Evolutionary conservation across 2,888 invertebrate genomes (phyloP).

Genomic region (Acronicta alni): DNA sequence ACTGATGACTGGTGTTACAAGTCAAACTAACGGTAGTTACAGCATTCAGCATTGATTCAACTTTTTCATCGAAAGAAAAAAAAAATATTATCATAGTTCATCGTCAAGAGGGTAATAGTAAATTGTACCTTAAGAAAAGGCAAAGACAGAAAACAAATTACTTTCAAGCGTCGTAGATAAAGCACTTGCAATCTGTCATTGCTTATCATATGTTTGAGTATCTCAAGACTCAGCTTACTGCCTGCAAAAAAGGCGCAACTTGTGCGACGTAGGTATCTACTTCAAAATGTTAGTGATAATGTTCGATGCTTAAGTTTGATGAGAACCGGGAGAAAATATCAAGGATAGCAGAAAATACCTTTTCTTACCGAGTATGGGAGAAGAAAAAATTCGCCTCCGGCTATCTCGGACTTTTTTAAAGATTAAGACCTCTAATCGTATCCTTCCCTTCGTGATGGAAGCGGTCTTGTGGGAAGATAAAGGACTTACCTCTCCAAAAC

Average conservation of each 20-base stretch:
- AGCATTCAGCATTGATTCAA: too few species aligned
- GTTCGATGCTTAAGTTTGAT: constrained; percentile 35
- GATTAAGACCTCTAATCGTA: constrained; percentile 84
- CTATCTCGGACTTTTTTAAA: constrained; percentile 68
- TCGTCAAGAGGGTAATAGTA: constrained; percentile 26
- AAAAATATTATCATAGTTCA: constrained; percentile 11
- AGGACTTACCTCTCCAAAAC: constrained; percentile 84
- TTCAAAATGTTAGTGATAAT: constrained; percentile 20
- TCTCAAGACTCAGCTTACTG: constrained; percentile 36
- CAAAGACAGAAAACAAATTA: constrained; percentile 41
- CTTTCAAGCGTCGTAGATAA: constrained; percentile 42
- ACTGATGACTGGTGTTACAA: too few species aligned
- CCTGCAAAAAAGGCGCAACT: constrained; percentile 45
- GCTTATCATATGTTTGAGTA: constrained; percentile 61
- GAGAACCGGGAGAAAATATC: constrained; percentile 23
- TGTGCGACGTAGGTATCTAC: constrained; percentile 48
- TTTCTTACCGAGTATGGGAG: constrained; percentile 17
- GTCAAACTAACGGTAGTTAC: too few species aligned
- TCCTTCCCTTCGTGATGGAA: constrained; percentile 73
- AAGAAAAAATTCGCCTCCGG: constrained; percentile 62
- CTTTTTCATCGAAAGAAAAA: too few species aligned
- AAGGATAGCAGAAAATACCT: constrained; percentile 33
- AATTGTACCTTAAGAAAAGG: constrained; percentile 18
- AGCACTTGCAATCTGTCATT: constrained; percentile 64
- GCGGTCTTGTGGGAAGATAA: constrained; percentile 83